Percentiles rank a stretch among this genome's conserved stretches.
Conservation (phyloP, 2,113 vertebrate genomes). For the Montifringilla adamsi region DNA sequence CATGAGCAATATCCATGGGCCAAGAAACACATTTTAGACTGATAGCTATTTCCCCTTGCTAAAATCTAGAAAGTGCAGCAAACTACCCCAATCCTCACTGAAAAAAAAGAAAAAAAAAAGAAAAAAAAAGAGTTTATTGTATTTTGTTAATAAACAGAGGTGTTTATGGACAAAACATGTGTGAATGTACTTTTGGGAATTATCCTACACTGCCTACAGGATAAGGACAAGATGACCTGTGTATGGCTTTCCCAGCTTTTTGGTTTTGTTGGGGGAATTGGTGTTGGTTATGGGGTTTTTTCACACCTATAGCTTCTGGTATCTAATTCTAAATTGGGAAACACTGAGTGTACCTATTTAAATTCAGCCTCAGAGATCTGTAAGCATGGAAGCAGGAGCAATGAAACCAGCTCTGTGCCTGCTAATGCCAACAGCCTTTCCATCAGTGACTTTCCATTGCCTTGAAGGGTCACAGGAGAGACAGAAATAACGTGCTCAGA, state of each 20-base stretch:
- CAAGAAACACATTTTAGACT: slow-evolving; percentile 50
- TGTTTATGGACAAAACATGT: slow-evolving; percentile 57
- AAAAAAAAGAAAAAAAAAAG: slow-evolving; percentile 3
- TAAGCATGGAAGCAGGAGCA: neutral
- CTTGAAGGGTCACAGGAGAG: slow-evolving; percentile 23
- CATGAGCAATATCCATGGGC: neutral
- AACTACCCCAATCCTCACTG: neutral
- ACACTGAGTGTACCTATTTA: neutral
- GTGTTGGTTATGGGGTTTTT: accelerated
- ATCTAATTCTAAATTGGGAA: neutral
- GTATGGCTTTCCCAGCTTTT: neutral
- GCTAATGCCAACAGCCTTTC: slow-evolving; percentile 35
- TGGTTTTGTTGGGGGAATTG: neutral
- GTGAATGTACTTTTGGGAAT: neutral
- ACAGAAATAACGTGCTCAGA: neutral
- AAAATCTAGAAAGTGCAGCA: slow-evolving; percentile 1
- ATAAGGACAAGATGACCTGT: neutral
- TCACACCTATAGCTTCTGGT: neutral
- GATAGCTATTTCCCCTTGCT: slow-evolving; percentile 18
- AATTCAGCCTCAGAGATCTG: neutral
- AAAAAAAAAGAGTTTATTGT: neutral
- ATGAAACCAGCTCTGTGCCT: neutral
- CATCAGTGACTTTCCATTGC: slow-evolving; percentile 28
- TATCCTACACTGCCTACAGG: neutral
- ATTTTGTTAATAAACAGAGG: slow-evolving; percentile 61